Base-by-base conservation (phyloP, 2,888 invertebrate species). In the Drosophila anomalata region DNA sequence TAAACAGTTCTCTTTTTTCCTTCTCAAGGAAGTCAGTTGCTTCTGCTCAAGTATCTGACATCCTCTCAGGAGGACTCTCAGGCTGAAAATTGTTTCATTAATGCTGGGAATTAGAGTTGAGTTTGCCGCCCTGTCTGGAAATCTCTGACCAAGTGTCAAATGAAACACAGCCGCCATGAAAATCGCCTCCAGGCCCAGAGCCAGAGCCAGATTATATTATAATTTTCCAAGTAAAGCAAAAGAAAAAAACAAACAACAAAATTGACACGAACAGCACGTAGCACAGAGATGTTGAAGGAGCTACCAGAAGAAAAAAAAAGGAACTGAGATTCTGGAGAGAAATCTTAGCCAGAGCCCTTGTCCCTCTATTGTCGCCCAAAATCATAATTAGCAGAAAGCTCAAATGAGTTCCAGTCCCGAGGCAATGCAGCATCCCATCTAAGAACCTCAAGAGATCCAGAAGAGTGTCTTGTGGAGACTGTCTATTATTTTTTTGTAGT, bases 201-300 rank as follows among this genome's bases (percentile, higher is more conserved):
- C 53, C 46, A 65, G 71, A 65, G 52, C 61, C 56, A 80, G 81
- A 86, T 82, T 83, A 83, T 82, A 87, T 85, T 84, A 84, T 85
- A 84, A 84, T 85, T 87, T 68, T 81, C 87, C 82, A 77, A 87
- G 84, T 78, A 84, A 87, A 59, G 62, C 73, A 77, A 83, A 81
- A 77, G 79, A 77, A 83, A 81, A 77, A 83, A 79, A 82, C 82
- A 82, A 78, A 81, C 69, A 83, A 75, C 80, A 76, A 79, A 83
- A 85, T 85, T 85, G 88, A 85, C 84, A 84, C 84, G 85, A 84
- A 84, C 78, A 85, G 68, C 84, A 84, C 84, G 84, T 14, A 53
- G 56, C 17, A n/a, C 68, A 72, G 52, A 53, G 69, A 63, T 75
- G 47, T 70, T 60, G 67, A 80, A 80, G 79, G 74, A 83, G 78